Base-by-base conservation (phyloP, 2,113 vertebrate species). In the Galemys pyrenaicus region DNA sequence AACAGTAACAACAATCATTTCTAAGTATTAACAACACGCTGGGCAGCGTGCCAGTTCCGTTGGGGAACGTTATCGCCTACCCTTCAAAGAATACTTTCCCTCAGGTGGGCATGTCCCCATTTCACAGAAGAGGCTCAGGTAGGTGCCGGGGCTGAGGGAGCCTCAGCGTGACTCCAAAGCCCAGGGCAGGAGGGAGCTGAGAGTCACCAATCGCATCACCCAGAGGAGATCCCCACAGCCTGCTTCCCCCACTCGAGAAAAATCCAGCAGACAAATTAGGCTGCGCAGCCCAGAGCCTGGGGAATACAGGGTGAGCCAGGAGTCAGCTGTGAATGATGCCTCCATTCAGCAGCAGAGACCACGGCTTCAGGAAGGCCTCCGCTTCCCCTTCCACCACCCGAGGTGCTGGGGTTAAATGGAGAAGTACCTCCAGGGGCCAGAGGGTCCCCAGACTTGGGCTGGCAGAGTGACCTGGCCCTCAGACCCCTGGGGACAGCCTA, bases 251-350 rank as follows among this genome's bases (percentile, higher is more conserved):
- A 77, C 87, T 87, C 8, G 17, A 95, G 93, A 90, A 94, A 96
- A 88, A 92, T 32, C 65, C n/a, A 0, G 87, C 89, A 81, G 95
- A 95, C 92, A 96, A 96, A 95, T 93, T 70, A 95, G 93, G 80
- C 70, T 89, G 10, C n/a, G 28, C 60, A 94, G 95, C 79, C 91
- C 26, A 3, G 87, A 73, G 94, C 71, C 92, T 87, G 51, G 92
- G 92, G 95, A 92, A 92, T 77, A 62, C 51, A 78, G 77, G 95
- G 97, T 94, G 95, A 94, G 92, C 87, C 85, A 71, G 78, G 92
- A 94, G 97, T 92, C 70, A 95, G 77, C 87, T 71, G 62, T 90
- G 95, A 95, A 94, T 87, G 93, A 95, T 78, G 94, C 56, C 67
- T 93, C 62, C n/a, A 22, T 79, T 91, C 93, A 95, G 91, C 92